Conservation (phyloP, 2,113 vertebrate species). For the Aix galericulata region DNA sequence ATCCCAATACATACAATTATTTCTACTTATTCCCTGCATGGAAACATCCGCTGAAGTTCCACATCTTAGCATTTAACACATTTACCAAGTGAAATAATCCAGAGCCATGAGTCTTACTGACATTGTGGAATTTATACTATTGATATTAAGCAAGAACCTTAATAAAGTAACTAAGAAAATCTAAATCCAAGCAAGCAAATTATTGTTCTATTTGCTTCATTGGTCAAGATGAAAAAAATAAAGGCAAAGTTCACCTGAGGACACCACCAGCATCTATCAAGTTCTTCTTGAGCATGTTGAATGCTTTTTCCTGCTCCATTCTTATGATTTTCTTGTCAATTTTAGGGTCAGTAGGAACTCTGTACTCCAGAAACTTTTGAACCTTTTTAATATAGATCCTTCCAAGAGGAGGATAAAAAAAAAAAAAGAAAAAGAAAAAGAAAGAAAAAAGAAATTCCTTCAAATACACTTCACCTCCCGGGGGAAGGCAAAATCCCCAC, state of each 20-base stretch:
- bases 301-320: constrained; percentile 88
- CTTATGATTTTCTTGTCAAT: constrained; percentile 88
- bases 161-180: not conserved
- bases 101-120: not conserved
- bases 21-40: not conserved
- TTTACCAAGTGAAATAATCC: not conserved
- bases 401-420: not conserved
- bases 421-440: not conserved
- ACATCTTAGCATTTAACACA: not conserved
- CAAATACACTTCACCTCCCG: not conserved
- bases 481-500: not conserved
- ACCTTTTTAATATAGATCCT: constrained; percentile 92
- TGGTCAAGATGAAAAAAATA: constrained; percentile 33
- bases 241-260: constrained; percentile 76
- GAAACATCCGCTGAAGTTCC: not conserved
- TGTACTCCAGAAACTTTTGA: constrained; percentile 85
- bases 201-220: not conserved
- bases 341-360: constrained; percentile 85
- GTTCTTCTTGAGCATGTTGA: constrained; percentile 85
- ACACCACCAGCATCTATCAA: constrained; percentile 81
- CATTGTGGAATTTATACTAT: not conserved
- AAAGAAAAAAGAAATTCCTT: not conserved
- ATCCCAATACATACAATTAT: not conserved
- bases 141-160: not conserved
- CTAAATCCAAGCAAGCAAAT: not conserved